Base-by-base conservation (phyloP, 1,140 invertebrate species). In the Uloborus diversus region DNA sequence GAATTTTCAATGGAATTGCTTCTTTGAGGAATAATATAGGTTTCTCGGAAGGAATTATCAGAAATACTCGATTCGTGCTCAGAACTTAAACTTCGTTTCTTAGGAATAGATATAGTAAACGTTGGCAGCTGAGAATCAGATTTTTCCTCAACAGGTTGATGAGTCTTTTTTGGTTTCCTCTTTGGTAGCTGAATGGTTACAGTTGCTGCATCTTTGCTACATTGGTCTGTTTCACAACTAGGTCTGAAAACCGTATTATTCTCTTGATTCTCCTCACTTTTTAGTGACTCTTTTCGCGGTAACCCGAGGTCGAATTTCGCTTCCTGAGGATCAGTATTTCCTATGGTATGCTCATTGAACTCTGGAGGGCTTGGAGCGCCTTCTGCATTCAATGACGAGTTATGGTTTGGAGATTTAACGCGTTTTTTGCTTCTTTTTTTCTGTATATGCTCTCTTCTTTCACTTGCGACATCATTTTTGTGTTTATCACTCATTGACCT, bases 111-210 rank as follows among this genome's bases (percentile, higher is more conserved):
- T 20, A 76, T 65, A 5, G 73, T 76, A 20, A 76, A 23, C n/a
- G n/a, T 65, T 37, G 64, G 61, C 20, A 65, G 61, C 23, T 51
- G 47, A 1, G 3, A 17, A 9, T 14, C 53, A 37, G 13, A 32
- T n/a, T 23, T 49, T 3, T 47, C 56, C 1, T 35, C 35, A 4
- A 27, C 20, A 3, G 5, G 32, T 11, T 3, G 13, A 13, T 25
- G 30, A 2, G 61, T n/a, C 20, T 76, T 76, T 53, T 37, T 53
- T 13, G 53, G 47, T 37, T 76, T 76, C 35, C 73, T 23, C 42
- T 76, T 76, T 27, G 73, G 73, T 5, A 76, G 30, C 25, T 76
- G 73, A 17, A 76, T 76, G 14, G 73, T 76, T 23, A 76, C 61
- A 0, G 73, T 65, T 57, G 73, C 37, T 56, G 13, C 20, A 53